These are phyloP conservation scores for Pterocles burchelli DNA, from an alignment of 2,113 vertebrate species.

Conservation along the genomic window DNA sequence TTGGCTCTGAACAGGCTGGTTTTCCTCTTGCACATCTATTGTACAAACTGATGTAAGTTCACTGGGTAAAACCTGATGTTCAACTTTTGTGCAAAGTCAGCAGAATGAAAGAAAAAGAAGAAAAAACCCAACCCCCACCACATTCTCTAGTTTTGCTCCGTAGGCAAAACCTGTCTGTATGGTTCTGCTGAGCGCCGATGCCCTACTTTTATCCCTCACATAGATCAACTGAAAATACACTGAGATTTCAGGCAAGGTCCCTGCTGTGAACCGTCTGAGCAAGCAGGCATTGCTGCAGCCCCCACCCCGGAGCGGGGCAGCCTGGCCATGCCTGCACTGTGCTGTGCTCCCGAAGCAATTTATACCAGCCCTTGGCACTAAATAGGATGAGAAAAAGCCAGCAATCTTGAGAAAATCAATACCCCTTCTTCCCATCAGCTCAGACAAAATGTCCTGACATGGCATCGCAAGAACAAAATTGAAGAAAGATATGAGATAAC, in stretches of 20 bases:
- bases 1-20: neutral
- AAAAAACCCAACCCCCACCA: neutral
- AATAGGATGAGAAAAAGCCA: neutral
- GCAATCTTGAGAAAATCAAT: slow-evolving; percentile 1
- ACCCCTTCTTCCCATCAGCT: neutral
- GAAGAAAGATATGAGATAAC: neutral
- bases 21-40: neutral
- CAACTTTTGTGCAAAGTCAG: slow-evolving; percentile 50
- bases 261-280: slow-evolving; percentile 22
- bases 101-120: neutral
- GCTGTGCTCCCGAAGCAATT: accelerated
- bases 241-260: neutral
- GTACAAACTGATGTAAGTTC: neutral
- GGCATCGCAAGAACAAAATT: neutral
- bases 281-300: neutral
- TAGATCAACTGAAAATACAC: slow-evolving; percentile 54
- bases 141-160: neutral
- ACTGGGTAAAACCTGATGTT: neutral
- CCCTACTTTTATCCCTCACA: slow-evolving; percentile 58
- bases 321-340: neutral
- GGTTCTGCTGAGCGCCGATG: slow-evolving; percentile 7
- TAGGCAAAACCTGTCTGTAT: slow-evolving; percentile 46
- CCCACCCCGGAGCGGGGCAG: neutral
- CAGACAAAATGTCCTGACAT: neutral
- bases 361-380: neutral